phyloP scores from a whole-genome alignment of 2,113 vertebrate genomes.

The Turnix velox region DNA sequence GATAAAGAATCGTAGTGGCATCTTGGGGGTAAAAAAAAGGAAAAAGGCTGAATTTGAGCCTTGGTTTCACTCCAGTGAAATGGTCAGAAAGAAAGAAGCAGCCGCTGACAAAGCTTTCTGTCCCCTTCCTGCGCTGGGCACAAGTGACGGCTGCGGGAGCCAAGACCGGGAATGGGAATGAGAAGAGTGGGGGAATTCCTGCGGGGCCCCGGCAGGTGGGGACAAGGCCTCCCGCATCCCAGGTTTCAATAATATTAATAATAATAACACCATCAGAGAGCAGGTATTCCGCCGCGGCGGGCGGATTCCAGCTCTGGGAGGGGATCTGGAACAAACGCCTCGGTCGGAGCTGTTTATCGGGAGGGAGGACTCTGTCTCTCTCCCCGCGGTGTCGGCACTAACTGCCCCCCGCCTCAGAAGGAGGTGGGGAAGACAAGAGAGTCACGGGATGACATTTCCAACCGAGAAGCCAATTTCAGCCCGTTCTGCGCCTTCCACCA shows the following conservation, averaged over 20 bases:
- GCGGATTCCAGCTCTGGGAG: too few species aligned
- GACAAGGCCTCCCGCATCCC: background rate
- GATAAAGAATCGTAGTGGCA: background rate
- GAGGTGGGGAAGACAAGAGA: background rate
- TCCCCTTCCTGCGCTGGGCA: background rate
- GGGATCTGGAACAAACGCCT: too few species aligned
- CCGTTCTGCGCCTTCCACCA: slow-evolving; percentile 14
- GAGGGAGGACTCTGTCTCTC: too few species aligned
- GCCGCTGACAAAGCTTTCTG: background rate
- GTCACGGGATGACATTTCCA: background rate
- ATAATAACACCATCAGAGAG: background rate
- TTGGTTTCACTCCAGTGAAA: background rate
- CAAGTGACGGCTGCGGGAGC: too few species aligned
- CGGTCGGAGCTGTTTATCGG: too few species aligned
- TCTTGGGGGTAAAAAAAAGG: background rate
- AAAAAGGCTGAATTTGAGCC: background rate
- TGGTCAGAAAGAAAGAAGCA: background rate
- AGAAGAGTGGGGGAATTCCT: too few species aligned
- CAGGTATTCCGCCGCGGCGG: too few species aligned
- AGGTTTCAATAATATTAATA: background rate
- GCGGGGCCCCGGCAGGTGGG: slow-evolving; percentile 43
- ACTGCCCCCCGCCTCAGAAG: background rate
- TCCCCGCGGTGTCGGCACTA: background rate
- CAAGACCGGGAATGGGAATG: too few species aligned
- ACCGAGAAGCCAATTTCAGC: background rate